Conservation (phyloP, 2,797 vertebrate species). For the Molossus alvarezi region DNA sequence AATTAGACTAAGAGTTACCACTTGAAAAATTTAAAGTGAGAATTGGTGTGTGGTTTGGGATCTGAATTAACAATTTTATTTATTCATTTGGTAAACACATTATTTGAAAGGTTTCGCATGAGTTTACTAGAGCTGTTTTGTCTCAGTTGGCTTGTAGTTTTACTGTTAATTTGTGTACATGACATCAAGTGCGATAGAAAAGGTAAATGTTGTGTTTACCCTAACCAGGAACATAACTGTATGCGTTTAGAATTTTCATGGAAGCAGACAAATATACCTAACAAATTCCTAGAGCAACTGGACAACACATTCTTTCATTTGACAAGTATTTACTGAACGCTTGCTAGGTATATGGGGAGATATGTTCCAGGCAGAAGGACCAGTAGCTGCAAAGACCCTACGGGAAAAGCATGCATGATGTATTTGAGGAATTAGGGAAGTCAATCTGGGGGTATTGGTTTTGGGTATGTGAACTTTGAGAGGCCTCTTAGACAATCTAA, state of each 20-base stretch:
- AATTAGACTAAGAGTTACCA: conserved; percentile 17
- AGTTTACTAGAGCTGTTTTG: conserved; percentile 21
- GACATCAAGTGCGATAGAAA: neutral
- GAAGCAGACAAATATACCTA: neutral
- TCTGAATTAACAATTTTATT: conserved; percentile 7
- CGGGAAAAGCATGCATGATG: neutral
- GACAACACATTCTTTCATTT: neutral
- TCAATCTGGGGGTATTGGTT: neutral
- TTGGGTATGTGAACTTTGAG: neutral
- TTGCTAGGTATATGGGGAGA: neutral
- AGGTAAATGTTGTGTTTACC: neutral
- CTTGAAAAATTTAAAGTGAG: conserved; percentile 48
- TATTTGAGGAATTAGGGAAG: neutral
- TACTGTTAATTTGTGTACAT: conserved; percentile 9
- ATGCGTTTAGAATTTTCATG: neutral
- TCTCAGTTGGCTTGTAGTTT: neutral
- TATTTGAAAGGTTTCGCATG: conserved; percentile 7
- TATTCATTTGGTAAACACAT: neutral
- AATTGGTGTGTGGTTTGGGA: conserved; percentile 21
- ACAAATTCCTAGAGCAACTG: neutral
- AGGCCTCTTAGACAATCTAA: neutral
- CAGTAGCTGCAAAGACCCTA: neutral
- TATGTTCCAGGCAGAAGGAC: neutral
- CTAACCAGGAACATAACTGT: neutral
- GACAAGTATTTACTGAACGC: neutral